A percentile compares a stretch with the other conserved stretches of the same genome.
These are phyloP conservation scores for Chesias legatella DNA, from an alignment of 2,888 invertebrate species.

Conservation along the genomic window DNA sequence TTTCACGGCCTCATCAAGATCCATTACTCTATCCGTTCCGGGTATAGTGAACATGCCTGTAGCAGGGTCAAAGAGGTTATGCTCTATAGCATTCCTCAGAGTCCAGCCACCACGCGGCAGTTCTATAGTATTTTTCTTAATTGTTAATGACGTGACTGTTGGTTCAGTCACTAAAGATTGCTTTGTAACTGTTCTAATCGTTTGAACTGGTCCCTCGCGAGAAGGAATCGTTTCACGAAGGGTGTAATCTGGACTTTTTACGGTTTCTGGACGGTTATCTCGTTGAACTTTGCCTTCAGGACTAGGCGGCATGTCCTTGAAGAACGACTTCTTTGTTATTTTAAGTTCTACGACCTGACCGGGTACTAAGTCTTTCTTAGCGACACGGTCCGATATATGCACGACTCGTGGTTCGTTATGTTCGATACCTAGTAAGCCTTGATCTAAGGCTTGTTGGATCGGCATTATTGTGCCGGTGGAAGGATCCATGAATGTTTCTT, in stretches of 20 bases:
- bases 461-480: conserved; percentile 86
- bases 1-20: conserved; percentile 92
- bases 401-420: conserved; percentile 68
- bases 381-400: conserved; percentile 60
- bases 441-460: conserved; percentile 88
- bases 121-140: conserved; percentile 86
- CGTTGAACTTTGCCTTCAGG: conserved; percentile 73
- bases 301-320: conserved; percentile 68
- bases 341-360: conserved; percentile 75
- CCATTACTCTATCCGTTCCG: conserved; percentile 90
- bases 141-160: conserved; percentile 69
- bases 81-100: conserved; percentile 90
- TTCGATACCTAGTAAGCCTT: conserved; percentile 85
- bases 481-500: conserved; percentile 88
- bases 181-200: conserved; percentile 64
- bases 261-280: conserved; percentile 77
- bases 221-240: conserved; percentile 42
- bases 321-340: conserved; percentile 75
- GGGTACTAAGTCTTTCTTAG: conserved; percentile 62
- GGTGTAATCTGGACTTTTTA: conserved; percentile 79
- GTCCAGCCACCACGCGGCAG: conserved; percentile 92
- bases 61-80: conserved; percentile 89
- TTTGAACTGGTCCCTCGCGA: conserved; percentile 46
- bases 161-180: conserved; percentile 68
- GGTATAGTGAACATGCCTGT: conserved; percentile 92